phyloP scores from a whole-genome alignment of 2,113 vertebrate species.

The Scomber japonicus region DNA sequence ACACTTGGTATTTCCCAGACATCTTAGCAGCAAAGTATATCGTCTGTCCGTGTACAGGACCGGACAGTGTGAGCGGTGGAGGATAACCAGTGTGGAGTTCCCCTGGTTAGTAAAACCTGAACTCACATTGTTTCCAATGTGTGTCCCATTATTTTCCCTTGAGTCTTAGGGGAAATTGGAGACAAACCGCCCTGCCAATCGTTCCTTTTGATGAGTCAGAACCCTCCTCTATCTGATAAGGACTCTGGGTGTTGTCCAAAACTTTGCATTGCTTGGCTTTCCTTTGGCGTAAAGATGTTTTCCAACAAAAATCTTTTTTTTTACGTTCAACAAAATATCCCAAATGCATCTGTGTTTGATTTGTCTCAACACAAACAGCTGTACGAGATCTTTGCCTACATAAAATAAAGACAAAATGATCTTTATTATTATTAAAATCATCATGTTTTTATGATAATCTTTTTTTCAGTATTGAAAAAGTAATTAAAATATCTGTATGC shows the following conservation, averaged over 20 bases:
- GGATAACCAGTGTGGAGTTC: background rate
- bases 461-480: too few species aligned
- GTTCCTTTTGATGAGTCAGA: background rate
- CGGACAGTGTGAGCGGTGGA: constrained; percentile 6
- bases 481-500: too few species aligned
- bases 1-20: constrained; percentile 56
- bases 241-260: background rate
- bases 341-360: background rate
- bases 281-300: background rate
- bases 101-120: constrained; percentile 4
- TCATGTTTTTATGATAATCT: too few species aligned
- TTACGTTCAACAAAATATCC: too few species aligned
- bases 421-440: background rate
- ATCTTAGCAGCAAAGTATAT: constrained; percentile 44
- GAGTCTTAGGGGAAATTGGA: constrained; percentile 1
- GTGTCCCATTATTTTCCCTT: background rate
- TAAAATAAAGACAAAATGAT: background rate
- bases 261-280: too few species aligned
- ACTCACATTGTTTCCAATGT: constrained; percentile 4
- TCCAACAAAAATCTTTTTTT: background rate
- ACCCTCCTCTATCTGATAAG: background rate
- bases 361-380: background rate
- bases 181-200: constrained; percentile 6
- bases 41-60: constrained; percentile 14
- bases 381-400: background rate